Percentiles rank a stretch among this genome's conserved stretches.
Conservation (phyloP, 92 coral and sea anemone genomes). For the Zoanthus gigantus region DNA sequence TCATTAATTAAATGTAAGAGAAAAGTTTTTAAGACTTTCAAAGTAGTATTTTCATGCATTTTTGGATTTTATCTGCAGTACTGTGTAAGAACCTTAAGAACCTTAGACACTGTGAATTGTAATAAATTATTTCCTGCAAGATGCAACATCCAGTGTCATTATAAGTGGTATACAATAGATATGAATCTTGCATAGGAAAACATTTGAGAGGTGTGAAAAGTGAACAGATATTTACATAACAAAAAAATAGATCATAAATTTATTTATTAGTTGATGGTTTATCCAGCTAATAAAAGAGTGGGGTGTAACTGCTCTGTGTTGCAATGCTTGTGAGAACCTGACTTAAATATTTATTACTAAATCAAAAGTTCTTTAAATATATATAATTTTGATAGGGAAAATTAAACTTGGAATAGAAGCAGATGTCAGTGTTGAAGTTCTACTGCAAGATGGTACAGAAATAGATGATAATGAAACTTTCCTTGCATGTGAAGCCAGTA, state of each 20-base stretch:
- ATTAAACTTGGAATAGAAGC: conserved; percentile 1
- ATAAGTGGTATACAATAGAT: background rate
- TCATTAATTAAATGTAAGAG: background rate
- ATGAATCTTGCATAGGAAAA: conserved; percentile 6
- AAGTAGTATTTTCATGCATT: background rate
- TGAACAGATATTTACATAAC: background rate
- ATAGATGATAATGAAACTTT: background rate
- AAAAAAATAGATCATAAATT: conserved; percentile 11
- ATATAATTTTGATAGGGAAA: background rate
- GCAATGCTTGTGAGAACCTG: conserved; percentile 18
- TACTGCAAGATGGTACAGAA: conserved; percentile 12
- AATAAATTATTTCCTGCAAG: background rate
- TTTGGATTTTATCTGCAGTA: background rate
- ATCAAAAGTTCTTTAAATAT: background rate
- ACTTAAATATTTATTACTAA: background rate
- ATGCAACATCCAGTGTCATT: conserved; percentile 6
- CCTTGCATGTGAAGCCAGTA: background rate
- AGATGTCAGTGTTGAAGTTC: conserved; percentile 13
- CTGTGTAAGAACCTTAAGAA: background rate
- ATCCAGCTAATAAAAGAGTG: background rate
- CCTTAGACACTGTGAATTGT: background rate
- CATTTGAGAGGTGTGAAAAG: conserved; percentile 11
- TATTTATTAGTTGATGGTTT: background rate
- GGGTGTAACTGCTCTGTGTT: conserved; percentile 7
- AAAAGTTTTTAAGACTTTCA: background rate